Conservation (phyloP, 2,888 invertebrate genomes). For the Drosophila fungiperda region DNA sequence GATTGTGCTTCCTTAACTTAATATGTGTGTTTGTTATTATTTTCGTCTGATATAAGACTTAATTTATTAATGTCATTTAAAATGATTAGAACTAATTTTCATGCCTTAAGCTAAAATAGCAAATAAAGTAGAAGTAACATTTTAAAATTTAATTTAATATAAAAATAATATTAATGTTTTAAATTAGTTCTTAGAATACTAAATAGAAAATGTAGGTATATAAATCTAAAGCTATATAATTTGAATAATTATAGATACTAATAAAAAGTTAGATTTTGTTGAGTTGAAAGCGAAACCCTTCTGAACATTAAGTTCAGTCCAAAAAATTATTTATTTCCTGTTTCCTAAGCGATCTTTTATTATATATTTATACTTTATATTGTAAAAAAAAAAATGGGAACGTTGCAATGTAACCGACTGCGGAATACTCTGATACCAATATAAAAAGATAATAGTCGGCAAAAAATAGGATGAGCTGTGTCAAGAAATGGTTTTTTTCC, state of each 20-base stretch:
- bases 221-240: background rate
- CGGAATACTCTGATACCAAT: too few species aligned
- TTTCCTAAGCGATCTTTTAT: background rate
- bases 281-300: background rate
- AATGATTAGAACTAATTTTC: background rate
- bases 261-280: background rate
- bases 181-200: fast-evolving
- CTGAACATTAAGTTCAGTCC: background rate
- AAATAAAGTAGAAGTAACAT: fast-evolving
- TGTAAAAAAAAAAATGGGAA: background rate
- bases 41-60: background rate
- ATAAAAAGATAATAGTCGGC: background rate
- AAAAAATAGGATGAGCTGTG: background rate
- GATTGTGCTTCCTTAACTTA: too few species aligned
- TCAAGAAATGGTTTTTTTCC: background rate
- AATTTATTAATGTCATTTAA: background rate
- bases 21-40: background rate
- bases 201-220: background rate
- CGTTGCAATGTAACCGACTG: background rate
- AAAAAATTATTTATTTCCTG: background rate
- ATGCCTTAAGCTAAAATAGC: background rate
- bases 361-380: too few species aligned
- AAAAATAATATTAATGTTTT: background rate
- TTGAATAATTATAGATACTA: background rate
- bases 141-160: background rate